Evolutionary conservation across 2,113 vertebrate species (phyloP).

Genomic region (Platichthys stellatus): DNA sequence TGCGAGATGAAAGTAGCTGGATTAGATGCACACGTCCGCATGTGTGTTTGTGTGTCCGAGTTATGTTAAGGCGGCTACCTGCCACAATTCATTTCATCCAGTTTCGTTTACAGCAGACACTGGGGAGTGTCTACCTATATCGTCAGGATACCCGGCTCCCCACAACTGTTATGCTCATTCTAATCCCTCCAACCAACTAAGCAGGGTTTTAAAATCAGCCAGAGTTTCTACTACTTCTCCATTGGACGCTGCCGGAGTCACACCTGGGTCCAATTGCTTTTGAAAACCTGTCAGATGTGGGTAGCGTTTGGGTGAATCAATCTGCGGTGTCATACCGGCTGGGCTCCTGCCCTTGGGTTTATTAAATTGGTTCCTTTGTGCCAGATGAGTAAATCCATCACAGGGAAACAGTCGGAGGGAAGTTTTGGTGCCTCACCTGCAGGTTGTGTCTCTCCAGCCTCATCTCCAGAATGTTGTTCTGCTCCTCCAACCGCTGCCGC

Average conservation of each 20-base stretch:
- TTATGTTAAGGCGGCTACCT: background rate
- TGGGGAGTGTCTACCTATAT: slow-evolving; percentile 17
- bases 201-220: slow-evolving; percentile 33
- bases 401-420: slow-evolving; percentile 31
- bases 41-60: slow-evolving; percentile 27
- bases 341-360: slow-evolving; percentile 58
- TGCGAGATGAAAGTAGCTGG: slow-evolving; percentile 39
- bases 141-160: background rate
- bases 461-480: slow-evolving; percentile 88
- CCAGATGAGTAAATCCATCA: slow-evolving; percentile 66
- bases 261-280: slow-evolving; percentile 68
- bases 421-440: slow-evolving; percentile 83
- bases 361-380: slow-evolving; percentile 75
- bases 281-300: slow-evolving; percentile 55
- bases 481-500: slow-evolving; percentile 86
- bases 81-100: slow-evolving; percentile 23
- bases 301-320: slow-evolving; percentile 62
- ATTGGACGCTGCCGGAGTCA: slow-evolving; percentile 32
- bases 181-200: slow-evolving; percentile 56
- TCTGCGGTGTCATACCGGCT: slow-evolving; percentile 40
- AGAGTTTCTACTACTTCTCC: slow-evolving; percentile 33
- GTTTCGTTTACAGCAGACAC: slow-evolving; percentile 31
- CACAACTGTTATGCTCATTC: background rate
- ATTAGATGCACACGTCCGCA: slow-evolving; percentile 32
- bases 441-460: slow-evolving; percentile 89